Base-by-base conservation (phyloP, 2,888 invertebrate genomes). In the Drosophila meridionalis region DNA sequence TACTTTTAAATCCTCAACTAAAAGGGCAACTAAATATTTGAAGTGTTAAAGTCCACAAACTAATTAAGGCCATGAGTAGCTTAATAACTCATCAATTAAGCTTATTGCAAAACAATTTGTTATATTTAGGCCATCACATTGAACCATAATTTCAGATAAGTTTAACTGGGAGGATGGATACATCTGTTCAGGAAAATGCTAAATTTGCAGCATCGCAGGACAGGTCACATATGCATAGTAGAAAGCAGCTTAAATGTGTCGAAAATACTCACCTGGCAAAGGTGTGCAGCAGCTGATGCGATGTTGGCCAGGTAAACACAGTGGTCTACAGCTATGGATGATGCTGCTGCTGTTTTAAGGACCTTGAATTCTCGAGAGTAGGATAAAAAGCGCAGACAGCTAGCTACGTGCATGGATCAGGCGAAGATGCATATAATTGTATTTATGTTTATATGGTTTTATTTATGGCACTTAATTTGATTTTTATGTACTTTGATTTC, bases 401-500 rank as follows among this genome's bases (percentile, higher is more conserved):
- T 4, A 8, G 28, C 59, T 14, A 43, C 64, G 56, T 67, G 43
- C 68, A 60, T 38, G 76, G 66, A 59, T 69, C 58, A 38, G 57
- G 64, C 40, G 52, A 50, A 53, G 50, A 20, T 32, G 56, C 53
- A 48, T 28, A 52, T 58, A 64, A 52, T 58, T 63, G 48, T 78
- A 67, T 67, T 58, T 63, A 61, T 73, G 52, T 59, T 47, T 76
- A 48, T 62, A 58, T 58, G 45, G 26, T 56, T 72, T 85, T 87
- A 85, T 85, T 85, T 86, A 87, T 88, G 82, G 69, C 80, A 80
- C 76, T 85, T 83, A 83, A 82, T 86, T 85, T 85, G 66, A 81
- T 86, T 79, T 82, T 82, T 74, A 82, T 87, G 80, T 88, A 73
- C 80, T 83, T 80, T 72, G 86, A 83, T 86, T 88, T 85, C 74